Percentiles rank a stretch among this genome's conserved stretches.
These are phyloP conservation scores for Psittacula echo DNA, from an alignment of 2,797 vertebrate species.

Conservation along the genomic window DNA sequence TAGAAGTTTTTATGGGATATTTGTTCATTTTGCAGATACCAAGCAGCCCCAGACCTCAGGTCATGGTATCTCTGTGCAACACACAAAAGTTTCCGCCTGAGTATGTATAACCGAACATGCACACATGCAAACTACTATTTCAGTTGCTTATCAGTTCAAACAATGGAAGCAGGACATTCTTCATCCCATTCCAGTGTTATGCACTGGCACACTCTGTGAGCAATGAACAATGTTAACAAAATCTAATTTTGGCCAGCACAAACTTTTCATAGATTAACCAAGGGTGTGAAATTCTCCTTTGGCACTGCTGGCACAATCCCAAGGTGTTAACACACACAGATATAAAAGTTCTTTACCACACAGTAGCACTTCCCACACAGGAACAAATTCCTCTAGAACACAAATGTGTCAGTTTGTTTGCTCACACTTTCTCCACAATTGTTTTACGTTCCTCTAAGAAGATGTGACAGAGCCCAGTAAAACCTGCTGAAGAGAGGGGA, in stretches of 20 bases:
- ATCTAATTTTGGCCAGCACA: neutral
- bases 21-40: neutral
- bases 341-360: neutral
- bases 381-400: constrained; percentile 8
- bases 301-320: neutral
- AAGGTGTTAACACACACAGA: neutral
- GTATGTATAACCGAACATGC: neutral
- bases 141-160: neutral
- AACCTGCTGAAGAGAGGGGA: neutral
- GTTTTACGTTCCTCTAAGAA: neutral
- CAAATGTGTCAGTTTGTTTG: constrained; percentile 7
- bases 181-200: neutral
- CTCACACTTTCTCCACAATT: neutral
- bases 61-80: neutral
- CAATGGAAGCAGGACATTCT: neutral
- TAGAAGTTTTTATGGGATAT: neutral
- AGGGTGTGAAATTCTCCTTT: neutral
- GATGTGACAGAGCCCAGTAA: neutral
- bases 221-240: neutral
- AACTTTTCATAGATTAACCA: neutral
- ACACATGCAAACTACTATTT: accelerated
- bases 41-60: neutral
- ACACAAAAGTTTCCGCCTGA: neutral
- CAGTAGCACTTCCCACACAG: constrained; percentile 12
- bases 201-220: neutral